These are phyloP conservation scores for Heliothis virescens DNA, from an alignment of 1,140 invertebrate species.

Conservation along the genomic window DNA sequence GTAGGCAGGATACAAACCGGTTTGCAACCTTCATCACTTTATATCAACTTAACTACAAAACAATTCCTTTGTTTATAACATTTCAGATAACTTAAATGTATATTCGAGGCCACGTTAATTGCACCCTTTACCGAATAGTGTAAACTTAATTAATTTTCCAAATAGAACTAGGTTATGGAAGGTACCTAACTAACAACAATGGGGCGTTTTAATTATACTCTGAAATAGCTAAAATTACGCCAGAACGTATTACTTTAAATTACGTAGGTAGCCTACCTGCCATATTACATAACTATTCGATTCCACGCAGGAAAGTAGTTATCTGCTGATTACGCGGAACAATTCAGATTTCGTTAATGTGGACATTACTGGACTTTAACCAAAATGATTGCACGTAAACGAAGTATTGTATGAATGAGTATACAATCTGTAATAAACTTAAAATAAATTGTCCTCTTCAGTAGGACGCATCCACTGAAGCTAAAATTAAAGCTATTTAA, in stretches of 20 bases:
- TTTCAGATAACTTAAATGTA: too few species aligned
- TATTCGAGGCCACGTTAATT: too few species aligned
- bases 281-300: too few species aligned
- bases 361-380: neutral
- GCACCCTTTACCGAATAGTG: neutral
- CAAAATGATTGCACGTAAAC: neutral
- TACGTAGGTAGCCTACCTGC: neutral
- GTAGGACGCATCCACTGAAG: too few species aligned
- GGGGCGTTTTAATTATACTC: constrained; percentile 4
- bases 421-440: too few species aligned
- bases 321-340: neutral
- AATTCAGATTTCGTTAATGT: neutral
- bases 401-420: too few species aligned
- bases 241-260: constrained; percentile 7
- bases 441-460: too few species aligned
- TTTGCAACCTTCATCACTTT: neutral
- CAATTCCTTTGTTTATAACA: too few species aligned
- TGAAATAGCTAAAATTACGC: neutral
- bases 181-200: neutral
- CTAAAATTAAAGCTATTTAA: too few species aligned
- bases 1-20: neutral
- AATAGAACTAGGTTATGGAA: constrained; percentile 10
- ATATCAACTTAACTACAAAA: constrained; percentile 8
- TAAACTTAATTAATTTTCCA: constrained; percentile 20
- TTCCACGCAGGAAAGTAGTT: neutral